Conservation (phyloP, 2,113 vertebrate species). For the Pipra filicauda region DNA sequence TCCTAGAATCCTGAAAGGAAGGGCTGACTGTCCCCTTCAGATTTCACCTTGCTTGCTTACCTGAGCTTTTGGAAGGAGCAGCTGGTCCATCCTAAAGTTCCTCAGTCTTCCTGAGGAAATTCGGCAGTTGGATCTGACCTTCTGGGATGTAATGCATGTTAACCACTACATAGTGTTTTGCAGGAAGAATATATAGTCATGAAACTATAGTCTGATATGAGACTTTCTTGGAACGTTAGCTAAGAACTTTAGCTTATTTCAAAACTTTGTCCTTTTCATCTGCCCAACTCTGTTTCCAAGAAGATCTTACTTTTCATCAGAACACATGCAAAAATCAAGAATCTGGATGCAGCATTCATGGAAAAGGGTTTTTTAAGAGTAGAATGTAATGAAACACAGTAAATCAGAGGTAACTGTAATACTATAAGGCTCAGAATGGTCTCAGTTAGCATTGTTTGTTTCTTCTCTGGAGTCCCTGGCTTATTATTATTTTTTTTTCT, state of each 20-base stretch:
- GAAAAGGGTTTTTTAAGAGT: background rate
- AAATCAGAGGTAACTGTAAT: background rate
- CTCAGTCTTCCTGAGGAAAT: background rate
- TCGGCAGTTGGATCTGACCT: background rate
- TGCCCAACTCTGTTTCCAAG: background rate
- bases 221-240: background rate
- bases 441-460: background rate
- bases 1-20: background rate
- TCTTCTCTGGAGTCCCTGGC: background rate
- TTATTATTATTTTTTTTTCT: background rate
- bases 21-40: background rate
- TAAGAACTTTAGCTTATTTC: background rate
- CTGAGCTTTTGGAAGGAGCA: background rate
- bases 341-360: background rate
- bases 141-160: background rate
- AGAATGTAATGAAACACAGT: background rate
- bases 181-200: background rate
- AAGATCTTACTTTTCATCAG: background rate
- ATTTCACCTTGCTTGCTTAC: background rate
- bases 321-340: background rate
- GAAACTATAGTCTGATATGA: background rate
- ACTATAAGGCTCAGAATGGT: background rate
- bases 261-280: background rate
- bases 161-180: background rate
- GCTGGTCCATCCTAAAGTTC: background rate